These are phyloP conservation scores for Drosophila repleta DNA, from an alignment of 1,140 invertebrate species.

Conservation along the genomic window DNA sequence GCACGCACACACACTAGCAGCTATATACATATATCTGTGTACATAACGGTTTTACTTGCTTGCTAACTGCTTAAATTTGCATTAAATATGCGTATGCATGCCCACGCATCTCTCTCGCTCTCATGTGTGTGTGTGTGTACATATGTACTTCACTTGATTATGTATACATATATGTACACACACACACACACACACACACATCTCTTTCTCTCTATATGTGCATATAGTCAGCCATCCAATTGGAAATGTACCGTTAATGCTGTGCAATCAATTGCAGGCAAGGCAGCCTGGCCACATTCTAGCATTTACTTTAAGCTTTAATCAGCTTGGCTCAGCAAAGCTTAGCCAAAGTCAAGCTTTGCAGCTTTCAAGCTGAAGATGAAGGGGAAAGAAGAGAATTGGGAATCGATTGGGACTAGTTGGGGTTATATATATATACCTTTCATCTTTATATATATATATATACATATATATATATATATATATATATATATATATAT, in stretches of 20 bases:
- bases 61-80: conserved; percentile 81
- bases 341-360: conserved; percentile 28
- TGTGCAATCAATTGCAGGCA: conserved; percentile 58
- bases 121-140: conserved; percentile 15
- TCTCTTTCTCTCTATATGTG: conserved; percentile 6
- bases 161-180: conserved; percentile 23
- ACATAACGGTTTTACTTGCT: conserved; percentile 78
- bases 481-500: too few relatives aligned
- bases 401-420: too few relatives aligned
- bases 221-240: conserved; percentile 59
- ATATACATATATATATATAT: too few relatives aligned
- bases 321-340: conserved; percentile 10
- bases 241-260: conserved; percentile 68
- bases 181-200: conserved; percentile 9
- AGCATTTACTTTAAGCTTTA: conserved; percentile 39
- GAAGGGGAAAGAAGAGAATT: too few relatives aligned
- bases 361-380: conserved; percentile 5
- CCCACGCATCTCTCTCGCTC: neutral
- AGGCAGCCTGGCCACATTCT: conserved; percentile 12
- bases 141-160: conserved; percentile 9
- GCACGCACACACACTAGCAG: conserved; percentile 1
- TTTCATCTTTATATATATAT: too few relatives aligned
- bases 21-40: conserved; percentile 35
- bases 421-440: too few relatives aligned
- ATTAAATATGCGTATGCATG: conserved; percentile 77